Conservation (phyloP, 2,888 invertebrate species). For the Galeruca laticollis region DNA sequence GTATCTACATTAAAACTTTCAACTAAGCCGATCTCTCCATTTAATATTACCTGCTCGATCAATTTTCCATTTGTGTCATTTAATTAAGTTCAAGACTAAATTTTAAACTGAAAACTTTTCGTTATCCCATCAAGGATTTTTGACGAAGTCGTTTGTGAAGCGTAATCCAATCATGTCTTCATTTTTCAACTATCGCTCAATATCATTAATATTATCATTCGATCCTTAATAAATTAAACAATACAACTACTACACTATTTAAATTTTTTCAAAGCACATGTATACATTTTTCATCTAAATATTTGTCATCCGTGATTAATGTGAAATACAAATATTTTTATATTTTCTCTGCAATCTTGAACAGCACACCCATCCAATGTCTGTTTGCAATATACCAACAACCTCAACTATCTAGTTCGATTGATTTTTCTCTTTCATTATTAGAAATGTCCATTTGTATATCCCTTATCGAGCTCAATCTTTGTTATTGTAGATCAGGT, state of each 20-base stretch:
- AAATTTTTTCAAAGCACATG: background rate
- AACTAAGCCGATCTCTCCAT: constrained; percentile 38
- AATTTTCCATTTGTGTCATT: constrained; percentile 50
- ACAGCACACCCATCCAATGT: too few relatives aligned
- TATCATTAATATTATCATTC: background rate
- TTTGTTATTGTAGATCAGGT: too few relatives aligned
- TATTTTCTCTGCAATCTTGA: too few relatives aligned
- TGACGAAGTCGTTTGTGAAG: background rate
- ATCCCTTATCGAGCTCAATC: too few relatives aligned
- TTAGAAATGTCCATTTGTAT: too few relatives aligned
- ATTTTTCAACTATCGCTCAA: background rate
- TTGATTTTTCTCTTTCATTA: too few relatives aligned
- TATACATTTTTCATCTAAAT: background rate
- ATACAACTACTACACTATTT: too few relatives aligned
- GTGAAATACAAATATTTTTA: too few relatives aligned
- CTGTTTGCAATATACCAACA: too few relatives aligned
- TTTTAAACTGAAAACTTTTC: constrained; percentile 30
- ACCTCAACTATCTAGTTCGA: too few relatives aligned
- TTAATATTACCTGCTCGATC: constrained; percentile 43
- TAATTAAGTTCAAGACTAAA: constrained; percentile 44
- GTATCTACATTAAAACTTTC: constrained; percentile 37
- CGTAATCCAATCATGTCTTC: background rate
- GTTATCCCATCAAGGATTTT: constrained; percentile 8
- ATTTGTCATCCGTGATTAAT: too few relatives aligned
- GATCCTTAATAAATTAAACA: background rate